Conservation (phyloP, 2,797 vertebrate species). For the Scarus forsteni region DNA sequence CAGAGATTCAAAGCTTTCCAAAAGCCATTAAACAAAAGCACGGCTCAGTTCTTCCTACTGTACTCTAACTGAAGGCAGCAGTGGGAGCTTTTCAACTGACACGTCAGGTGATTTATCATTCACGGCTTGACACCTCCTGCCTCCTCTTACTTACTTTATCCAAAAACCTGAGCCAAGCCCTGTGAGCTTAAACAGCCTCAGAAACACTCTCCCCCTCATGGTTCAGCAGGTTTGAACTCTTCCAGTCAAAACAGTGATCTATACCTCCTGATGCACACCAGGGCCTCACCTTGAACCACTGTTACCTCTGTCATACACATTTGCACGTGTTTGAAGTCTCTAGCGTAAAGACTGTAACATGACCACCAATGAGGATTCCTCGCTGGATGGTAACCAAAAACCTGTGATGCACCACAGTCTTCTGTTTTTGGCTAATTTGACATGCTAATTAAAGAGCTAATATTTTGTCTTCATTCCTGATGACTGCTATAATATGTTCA, state of each 20-base stretch:
- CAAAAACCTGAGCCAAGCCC: conserved; percentile 47
- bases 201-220: conserved; percentile 45
- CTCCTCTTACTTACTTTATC: conserved; percentile 14
- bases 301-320: conserved; percentile 31
- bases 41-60: conserved; percentile 48
- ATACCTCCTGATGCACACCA: conserved; percentile 57
- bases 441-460: conserved; percentile 13
- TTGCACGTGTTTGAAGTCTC: conserved; percentile 24
- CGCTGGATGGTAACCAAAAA: conserved; percentile 2
- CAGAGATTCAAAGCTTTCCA: conserved; percentile 6
- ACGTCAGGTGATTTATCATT: conserved; percentile 70
- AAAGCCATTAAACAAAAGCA: conserved; percentile 36
- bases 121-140: conserved; percentile 10
- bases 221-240: conserved; percentile 67
- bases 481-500: no score
- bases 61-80: conserved; percentile 56
- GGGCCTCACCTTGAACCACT: conserved; percentile 27
- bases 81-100: conserved; percentile 53
- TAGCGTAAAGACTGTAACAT: conserved; percentile 21
- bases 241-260: conserved; percentile 66
- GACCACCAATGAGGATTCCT: conserved; percentile 11
- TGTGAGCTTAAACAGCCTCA: conserved; percentile 53
- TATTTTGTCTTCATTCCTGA: no score
- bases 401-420: conserved; percentile 17
- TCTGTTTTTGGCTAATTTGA: conserved; percentile 10